Conservation (phyloP, 2,888 invertebrate species). For the Abrostola triplasia region DNA sequence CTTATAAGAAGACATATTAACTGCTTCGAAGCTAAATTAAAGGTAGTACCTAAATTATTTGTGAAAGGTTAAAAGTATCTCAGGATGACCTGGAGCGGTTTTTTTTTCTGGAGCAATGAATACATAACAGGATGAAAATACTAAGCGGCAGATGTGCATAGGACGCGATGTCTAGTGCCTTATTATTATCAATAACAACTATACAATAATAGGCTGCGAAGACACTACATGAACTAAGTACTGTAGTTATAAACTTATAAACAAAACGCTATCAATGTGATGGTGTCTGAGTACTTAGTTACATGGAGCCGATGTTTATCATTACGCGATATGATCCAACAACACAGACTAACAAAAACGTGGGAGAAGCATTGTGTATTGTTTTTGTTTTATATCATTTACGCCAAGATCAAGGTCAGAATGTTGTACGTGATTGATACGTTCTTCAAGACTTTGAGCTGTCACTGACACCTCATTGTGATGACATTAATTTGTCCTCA, state of each 20-base stretch:
- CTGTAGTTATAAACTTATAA: background rate
- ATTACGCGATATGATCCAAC: conserved; percentile 65
- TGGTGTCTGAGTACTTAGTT: conserved; percentile 43
- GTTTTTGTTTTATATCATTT: conserved; percentile 56
- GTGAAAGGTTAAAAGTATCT: too few relatives aligned
- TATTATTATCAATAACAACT: too few relatives aligned
- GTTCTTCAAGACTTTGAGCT: conserved; percentile 1
- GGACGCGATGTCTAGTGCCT: too few relatives aligned
- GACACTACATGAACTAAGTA: background rate
- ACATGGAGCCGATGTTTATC: conserved; percentile 55
- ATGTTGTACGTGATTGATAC: conserved; percentile 46
- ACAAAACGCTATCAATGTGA: conserved; percentile 33
- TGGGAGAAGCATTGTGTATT: conserved; percentile 65
- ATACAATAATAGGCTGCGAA: background rate
- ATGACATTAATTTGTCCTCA: too few relatives aligned
- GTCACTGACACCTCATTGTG: background rate
- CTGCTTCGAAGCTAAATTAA: too few relatives aligned
- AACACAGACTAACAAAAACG: conserved; percentile 66
- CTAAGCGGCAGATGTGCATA: too few relatives aligned
- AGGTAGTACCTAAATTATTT: too few relatives aligned
- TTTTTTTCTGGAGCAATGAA: too few relatives aligned
- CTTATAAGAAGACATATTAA: too few relatives aligned
- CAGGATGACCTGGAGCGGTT: too few relatives aligned
- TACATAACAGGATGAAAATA: too few relatives aligned
- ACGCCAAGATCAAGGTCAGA: conserved; percentile 66